Conservation (phyloP, 2,797 vertebrate genomes). For the Poeciliopsis turneri region DNA sequence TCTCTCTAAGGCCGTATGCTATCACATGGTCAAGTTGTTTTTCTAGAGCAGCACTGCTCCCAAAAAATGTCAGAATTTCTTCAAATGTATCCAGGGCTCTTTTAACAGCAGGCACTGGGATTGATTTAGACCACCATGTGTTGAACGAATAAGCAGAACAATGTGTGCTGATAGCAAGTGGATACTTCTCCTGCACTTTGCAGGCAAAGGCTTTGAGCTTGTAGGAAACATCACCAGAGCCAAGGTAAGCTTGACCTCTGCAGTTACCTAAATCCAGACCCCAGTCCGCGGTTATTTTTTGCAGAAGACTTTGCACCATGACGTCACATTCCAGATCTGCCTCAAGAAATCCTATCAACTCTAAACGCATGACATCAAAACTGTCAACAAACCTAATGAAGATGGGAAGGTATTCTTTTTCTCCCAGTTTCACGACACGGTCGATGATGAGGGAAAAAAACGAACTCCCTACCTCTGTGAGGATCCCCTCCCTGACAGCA, state of each 20-base stretch:
- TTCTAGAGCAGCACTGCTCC: constrained; percentile 72
- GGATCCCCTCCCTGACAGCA: constrained; percentile 78
- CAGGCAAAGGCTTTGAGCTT: constrained; percentile 86
- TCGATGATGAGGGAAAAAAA: constrained; percentile 86
- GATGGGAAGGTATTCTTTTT: constrained; percentile 78
- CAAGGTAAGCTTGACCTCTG: constrained; percentile 84
- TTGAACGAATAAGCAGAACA: constrained; percentile 86
- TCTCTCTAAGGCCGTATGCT: constrained; percentile 81
- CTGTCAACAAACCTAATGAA: constrained; percentile 85
- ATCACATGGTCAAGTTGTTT: constrained; percentile 84
- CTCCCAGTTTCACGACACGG: constrained; percentile 77
- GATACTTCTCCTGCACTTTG: constrained; percentile 84
- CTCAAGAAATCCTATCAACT: constrained; percentile 83
- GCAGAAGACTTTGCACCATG: constrained; percentile 76
- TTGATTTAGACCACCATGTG: constrained; percentile 85
- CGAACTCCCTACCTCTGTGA: constrained; percentile 79
- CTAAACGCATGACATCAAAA: constrained; percentile 84
- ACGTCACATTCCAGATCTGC: constrained; percentile 76
- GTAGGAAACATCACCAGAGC: constrained; percentile 82
- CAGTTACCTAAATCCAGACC: constrained; percentile 82
- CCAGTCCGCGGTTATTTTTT: constrained; percentile 80
- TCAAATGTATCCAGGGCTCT: constrained; percentile 82
- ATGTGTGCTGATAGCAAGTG: constrained; percentile 85
- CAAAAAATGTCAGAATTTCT: constrained; percentile 81
- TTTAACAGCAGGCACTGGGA: constrained; percentile 81